These are phyloP conservation scores for Drosophila tripunctata DNA, from an alignment of 2,888 invertebrate species.

Conservation along the genomic window DNA sequence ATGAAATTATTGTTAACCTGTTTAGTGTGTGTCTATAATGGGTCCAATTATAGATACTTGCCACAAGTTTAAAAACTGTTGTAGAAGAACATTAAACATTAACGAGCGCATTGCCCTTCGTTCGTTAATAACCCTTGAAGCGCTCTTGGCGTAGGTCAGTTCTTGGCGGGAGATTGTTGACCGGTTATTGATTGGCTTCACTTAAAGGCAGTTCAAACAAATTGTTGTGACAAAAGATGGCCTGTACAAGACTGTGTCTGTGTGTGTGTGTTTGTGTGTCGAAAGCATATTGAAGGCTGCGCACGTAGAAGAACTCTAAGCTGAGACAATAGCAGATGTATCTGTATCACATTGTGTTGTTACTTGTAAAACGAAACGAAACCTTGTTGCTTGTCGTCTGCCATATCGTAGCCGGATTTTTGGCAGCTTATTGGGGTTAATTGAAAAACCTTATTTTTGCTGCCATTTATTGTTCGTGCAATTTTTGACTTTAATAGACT, in stretches of 20 bases:
- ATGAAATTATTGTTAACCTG: constrained; percentile 27
- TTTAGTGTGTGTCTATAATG: constrained; percentile 8
- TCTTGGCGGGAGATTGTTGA: constrained; percentile 28
- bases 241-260: not conserved
- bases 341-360: constrained; percentile 19
- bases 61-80: not conserved
- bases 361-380: constrained; percentile 5
- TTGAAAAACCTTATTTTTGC: constrained; percentile 52
- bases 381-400: constrained; percentile 11
- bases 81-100: constrained; percentile 49
- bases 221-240: constrained; percentile 22
- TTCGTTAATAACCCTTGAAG: constrained; percentile 7
- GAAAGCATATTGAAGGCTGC: constrained; percentile 21
- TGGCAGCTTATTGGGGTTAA: constrained; percentile 64
- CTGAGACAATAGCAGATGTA: constrained; percentile 10
- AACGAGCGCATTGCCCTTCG: constrained; percentile 58
- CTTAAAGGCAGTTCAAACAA: constrained; percentile 19
- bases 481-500: constrained; percentile 47
- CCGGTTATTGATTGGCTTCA: constrained; percentile 38
- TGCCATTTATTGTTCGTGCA: constrained; percentile 51
- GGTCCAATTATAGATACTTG: constrained; percentile 10
- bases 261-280: constrained; percentile 4
- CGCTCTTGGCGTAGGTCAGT: constrained; percentile 52
- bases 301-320: constrained; percentile 30
- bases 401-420: constrained; percentile 6